Percentiles rank a stretch among this genome's conserved stretches.
phyloP scores from a whole-genome alignment of 1,140 invertebrate species.

The Branchinecta lynchi region DNA sequence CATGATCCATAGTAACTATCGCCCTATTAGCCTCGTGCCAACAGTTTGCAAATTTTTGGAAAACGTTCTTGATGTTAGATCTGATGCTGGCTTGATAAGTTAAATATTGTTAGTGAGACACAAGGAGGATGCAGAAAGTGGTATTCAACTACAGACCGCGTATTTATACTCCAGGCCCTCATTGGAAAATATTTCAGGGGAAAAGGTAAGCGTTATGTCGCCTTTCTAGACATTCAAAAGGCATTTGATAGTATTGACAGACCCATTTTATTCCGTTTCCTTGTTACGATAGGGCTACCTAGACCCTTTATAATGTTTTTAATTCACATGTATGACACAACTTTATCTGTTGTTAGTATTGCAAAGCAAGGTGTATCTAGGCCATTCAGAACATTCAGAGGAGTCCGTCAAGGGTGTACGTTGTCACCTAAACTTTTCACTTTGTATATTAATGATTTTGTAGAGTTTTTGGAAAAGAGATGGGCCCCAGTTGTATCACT shows the following conservation, averaged over 20 bases:
- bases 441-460: too few species aligned
- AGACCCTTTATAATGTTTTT: too few species aligned
- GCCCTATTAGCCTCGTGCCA: not conserved
- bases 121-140: too few species aligned
- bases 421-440: too few species aligned
- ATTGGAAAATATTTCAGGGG: too few species aligned
- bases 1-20: conserved; percentile 2
- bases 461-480: too few species aligned
- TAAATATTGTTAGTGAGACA: too few species aligned
- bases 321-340: not conserved
- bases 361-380: not conserved
- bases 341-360: not conserved
- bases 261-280: conserved; percentile 4
- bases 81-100: too few species aligned
- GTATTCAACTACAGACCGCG: too few species aligned
- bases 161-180: too few species aligned
- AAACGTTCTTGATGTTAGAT: not conserved
- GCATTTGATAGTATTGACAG: conserved; percentile 9
- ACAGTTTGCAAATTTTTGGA: conserved; percentile 1
- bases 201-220: conserved; percentile 5
- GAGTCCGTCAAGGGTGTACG: too few species aligned
- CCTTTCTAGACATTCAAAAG: not conserved
- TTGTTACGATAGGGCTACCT: not conserved
- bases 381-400: not conserved
- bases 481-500: too few species aligned